Evolutionary conservation across 2,113 vertebrate species (phyloP), one percentile per base, ranked within the genome.

Genomic region (Asarcornis scutulata): DNA sequence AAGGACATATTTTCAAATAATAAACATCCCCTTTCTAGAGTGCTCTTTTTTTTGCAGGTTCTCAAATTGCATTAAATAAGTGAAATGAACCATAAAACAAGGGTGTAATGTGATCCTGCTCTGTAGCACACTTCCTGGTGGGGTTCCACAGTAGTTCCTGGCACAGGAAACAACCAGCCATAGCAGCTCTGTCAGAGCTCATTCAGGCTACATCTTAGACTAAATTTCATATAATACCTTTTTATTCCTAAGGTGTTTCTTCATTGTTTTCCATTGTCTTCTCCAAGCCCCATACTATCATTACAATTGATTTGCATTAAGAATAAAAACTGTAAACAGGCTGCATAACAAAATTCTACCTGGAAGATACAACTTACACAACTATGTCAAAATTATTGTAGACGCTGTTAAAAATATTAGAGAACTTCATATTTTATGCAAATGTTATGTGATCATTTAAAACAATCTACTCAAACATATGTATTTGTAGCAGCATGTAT

Each of bases 41-140:
- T 92, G 92, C 58, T 98, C 87, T 94, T 94, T 96, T 97, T 95
- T 89, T 97, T 97, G 95, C 94, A 97, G 95, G 95, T 98, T 98
- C 97, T 97, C 96, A 16, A 89, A 96, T 97, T 97, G 95, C 97
- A 98, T 97, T 98, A 98, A 98, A 92, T 97, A 97, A 95, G 93
- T 98, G 97, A 98, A 98, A 98, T 98, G 98, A 98, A 97, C 97
- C 97, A 97, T 97, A 97, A 98, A 98, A 98, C 93, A 96, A 98
- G 97, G 84, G 83, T 97, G 98, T 97, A 98, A 98, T 97, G 96
- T 68, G 98, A 98, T 96, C 97, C 87, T 46, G 55, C 89, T 97
- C 93, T 94, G 96, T 83, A 97, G 93, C 95, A 97, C 95, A 97
- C 96, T 98, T 98, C 98, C 97, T 98, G 97, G 96, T 97, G 96